Evolutionary conservation across 2,797 vertebrate genomes (phyloP), one percentile per base, ranked within the genome.

Genomic region (Hippopotamyrus pictus): DNA sequence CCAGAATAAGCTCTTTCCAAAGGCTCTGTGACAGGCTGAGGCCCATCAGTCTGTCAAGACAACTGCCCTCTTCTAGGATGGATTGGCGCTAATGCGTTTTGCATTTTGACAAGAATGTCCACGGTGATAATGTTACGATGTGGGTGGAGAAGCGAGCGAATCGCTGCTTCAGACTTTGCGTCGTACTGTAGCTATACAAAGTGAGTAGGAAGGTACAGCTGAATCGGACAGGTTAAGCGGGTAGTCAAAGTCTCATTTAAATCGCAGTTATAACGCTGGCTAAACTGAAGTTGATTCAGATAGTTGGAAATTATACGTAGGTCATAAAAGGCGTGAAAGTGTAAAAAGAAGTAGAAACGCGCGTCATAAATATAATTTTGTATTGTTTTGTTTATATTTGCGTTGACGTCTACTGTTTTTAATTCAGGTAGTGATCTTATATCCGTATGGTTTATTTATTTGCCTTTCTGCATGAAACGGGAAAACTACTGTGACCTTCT

Each of bases 11-110:
- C 90, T 59, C 89, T 65, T 65, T 33, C 87, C 73, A 89, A 89
- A 91, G 91, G 90, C 91, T 90, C 90, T 88, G 14, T 73, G 88
- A 88, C 82, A 87, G 88, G 90, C 33, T 41, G 46, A 53, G 86
- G 86, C 88, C 79, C 89, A 89, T 91, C 92, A 89, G 88, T 57
- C 90, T 89, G 89, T 91, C 89, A 76, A 22, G 69, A 50, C 46
- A 50, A 33, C 37, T 73, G 48, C 62, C 88, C 62, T 51, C 22
- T 29, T 6, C 25, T 11, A 51, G 48, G 37, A 76, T 51, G 29
- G 41, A 88, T 88, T 73, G 51, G 62, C 46, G 41, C 33, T 73
- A 65, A 73, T 65, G 59, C 29, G n/a, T 65, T 88, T 50, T 44
- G 50, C 51, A 53, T 88, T 88, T 53, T 88, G 62, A 65, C 57